Conservation (phyloP, 2,888 invertebrate genomes). For the Phalangium opilio region DNA sequence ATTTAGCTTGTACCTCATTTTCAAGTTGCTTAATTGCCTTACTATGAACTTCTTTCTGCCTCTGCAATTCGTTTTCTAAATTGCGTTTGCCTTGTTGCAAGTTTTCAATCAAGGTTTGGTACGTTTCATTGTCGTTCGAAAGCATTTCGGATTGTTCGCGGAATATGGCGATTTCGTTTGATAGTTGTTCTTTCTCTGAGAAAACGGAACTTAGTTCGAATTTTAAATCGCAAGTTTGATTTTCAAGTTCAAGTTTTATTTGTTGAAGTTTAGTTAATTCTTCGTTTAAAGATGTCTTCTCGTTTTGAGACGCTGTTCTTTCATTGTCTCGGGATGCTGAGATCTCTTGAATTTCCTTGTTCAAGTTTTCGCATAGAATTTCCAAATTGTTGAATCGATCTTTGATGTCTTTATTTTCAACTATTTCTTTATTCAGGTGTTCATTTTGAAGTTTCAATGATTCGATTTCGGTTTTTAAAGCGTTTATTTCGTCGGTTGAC, state of each 20-base stretch:
- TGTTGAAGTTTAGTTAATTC: neutral
- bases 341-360: conserved; percentile 29
- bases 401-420: conserved; percentile 4
- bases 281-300: neutral
- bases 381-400: conserved; percentile 2
- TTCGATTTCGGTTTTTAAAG: conserved; percentile 7
- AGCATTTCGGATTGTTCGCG: conserved; percentile 16
- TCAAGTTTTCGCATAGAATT: conserved; percentile 42
- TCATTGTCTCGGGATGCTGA: neutral
- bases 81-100: conserved; percentile 8
- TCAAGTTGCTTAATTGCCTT: conserved; percentile 3
- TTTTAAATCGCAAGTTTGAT: no score
- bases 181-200: conserved; percentile 1
- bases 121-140: conserved; percentile 18
- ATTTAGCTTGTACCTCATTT: conserved; percentile 1
- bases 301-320: neutral
- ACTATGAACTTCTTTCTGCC: conserved; percentile 6
- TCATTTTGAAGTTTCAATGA: conserved; percentile 42
- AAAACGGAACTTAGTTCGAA: no score
- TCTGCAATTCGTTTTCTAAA: conserved; percentile 12
- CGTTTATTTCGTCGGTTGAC: conserved; percentile 4
- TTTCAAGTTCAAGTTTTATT: no score
- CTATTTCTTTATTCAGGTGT: conserved; percentile 31
- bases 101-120: conserved; percentile 16
- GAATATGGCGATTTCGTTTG: conserved; percentile 7